Conservation (phyloP, 92 coral and sea anemone species). For the Zoanthus solanderi region DNA sequence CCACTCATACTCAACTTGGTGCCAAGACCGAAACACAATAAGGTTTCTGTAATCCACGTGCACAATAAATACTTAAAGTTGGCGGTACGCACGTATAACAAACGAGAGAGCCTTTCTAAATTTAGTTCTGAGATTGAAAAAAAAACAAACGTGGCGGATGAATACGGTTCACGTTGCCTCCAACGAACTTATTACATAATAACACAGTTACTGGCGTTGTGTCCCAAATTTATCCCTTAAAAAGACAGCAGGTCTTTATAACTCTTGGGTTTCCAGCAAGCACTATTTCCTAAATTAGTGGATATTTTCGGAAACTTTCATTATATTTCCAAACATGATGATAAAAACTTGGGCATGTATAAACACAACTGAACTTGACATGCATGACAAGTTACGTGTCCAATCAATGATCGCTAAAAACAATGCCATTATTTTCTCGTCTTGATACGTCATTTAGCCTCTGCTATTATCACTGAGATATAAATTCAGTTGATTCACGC, state of each 20-base stretch:
- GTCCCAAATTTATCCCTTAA: neutral
- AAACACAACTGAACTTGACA: neutral
- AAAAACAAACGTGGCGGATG: neutral
- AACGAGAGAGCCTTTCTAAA: neutral
- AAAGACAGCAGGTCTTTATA: neutral
- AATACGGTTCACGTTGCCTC: neutral
- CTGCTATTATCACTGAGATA: too few species aligned
- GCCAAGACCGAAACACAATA: neutral
- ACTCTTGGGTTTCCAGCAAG: neutral
- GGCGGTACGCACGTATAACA: neutral
- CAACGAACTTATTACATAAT: neutral
- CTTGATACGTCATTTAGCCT: neutral
- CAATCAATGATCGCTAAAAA: conserved; percentile 9
- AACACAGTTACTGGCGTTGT: neutral
- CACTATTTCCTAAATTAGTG: neutral
- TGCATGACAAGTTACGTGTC: neutral
- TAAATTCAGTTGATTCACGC: too few species aligned
- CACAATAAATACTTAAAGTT: neutral
- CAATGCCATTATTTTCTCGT: neutral
- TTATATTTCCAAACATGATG: neutral
- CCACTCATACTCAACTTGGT: conserved; percentile 4
- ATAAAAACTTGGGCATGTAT: neutral
- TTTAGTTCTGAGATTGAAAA: neutral
- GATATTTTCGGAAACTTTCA: neutral
- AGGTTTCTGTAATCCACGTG: neutral